Percentiles rank a stretch among this genome's conserved stretches.
These are phyloP conservation scores for Eulemur macaco DNA, from an alignment of 2,113 vertebrate genomes.

Conservation along the genomic window DNA sequence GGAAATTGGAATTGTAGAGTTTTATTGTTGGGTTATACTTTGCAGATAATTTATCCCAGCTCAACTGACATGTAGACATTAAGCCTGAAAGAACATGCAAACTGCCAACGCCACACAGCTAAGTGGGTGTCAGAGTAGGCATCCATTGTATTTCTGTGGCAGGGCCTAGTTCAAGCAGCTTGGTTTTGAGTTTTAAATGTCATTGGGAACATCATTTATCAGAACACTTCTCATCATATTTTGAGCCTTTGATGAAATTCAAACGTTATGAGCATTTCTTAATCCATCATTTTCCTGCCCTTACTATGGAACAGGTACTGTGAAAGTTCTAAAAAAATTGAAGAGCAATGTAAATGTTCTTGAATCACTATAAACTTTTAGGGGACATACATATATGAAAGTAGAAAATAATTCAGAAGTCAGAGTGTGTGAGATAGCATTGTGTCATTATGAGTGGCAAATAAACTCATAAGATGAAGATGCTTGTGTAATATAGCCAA, in stretches of 20 bases:
- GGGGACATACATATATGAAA: neutral
- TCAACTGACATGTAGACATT: neutral
- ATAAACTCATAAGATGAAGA: neutral
- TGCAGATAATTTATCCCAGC: neutral
- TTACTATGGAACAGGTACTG: neutral
- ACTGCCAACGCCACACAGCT: rapidly evolving
- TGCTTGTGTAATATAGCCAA: neutral
- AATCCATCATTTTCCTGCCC: neutral
- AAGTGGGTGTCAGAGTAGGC: rapidly evolving
- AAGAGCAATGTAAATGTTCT: neutral
- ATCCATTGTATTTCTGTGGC: neutral
- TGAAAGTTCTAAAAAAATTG: neutral
- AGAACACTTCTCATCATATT: neutral
- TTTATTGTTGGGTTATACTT: neutral
- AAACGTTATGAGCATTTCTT: neutral
- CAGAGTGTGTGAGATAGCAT: rapidly evolving
- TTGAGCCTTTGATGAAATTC: neutral
- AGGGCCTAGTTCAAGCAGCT: neutral
- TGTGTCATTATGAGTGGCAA: neutral
- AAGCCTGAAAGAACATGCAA: neutral
- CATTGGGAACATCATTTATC: neutral
- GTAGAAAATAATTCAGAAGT: neutral
- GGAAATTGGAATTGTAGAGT: neutral
- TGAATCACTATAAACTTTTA: neutral
- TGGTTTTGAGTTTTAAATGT: neutral